Base-by-base conservation (phyloP, 2,113 vertebrate species). In the Myrmecophaga tridactyla region DNA sequence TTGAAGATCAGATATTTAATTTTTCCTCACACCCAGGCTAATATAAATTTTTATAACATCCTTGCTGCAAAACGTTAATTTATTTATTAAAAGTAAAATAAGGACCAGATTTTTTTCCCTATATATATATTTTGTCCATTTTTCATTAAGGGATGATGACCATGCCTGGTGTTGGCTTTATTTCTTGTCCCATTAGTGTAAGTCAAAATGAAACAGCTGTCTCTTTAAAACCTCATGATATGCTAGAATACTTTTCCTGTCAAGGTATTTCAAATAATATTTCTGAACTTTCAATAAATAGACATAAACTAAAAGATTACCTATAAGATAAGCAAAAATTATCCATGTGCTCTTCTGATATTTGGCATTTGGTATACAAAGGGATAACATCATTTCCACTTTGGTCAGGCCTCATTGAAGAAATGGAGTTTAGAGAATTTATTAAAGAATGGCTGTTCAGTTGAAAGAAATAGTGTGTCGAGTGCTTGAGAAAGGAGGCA, bases 301-400 rank as follows among this genome's bases (percentile, higher is more conserved):
- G 13, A 10, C 43, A 51, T 95, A 92, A 89, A 73, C 76, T 29
- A 86, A 96, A 89, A 92, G 72, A 67, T 80, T 84, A 70, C 15
- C 63, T 73, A 6, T 83, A 77, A 82, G 12, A 67, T 39, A 41
- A 86, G 10, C 60, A 86, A 85, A 92, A 89, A 31, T 73, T 78
- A 62, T 15, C 17, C n/a, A 6, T 62, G 17, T 86, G 62, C 46
- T 86, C 25, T 72, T 86, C 15, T 92, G n/a, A 9, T 92, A 83
- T 25, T 93, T 96, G 73, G 31, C 56, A 46, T 75, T 90, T 78
- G 56, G 1, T 60, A 39, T 94, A 83, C 20, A 70, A 72, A n/a
- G 34, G 14, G 27, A 63, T 91, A 18, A n/a, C 8, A 34, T 95
- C 53, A 56, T 94, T 92, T 95, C 92, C 63, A 43, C 31, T 87